These are phyloP conservation scores for Hippocampus zosterae DNA, from an alignment of 2,113 vertebrate genomes.

Conservation along the genomic window DNA sequence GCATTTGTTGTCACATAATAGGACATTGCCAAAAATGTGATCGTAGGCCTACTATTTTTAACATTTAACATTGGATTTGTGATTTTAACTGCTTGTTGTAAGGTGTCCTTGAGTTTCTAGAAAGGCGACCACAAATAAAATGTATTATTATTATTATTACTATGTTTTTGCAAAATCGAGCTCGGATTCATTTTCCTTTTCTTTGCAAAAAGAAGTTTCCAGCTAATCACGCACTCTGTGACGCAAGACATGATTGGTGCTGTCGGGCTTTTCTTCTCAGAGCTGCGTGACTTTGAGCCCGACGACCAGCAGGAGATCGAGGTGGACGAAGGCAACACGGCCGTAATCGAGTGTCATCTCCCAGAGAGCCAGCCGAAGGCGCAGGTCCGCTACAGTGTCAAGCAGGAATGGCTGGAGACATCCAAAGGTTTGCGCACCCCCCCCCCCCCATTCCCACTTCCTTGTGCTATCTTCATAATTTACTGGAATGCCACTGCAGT, in stretches of 20 bases:
- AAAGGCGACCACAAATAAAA: too few relatives aligned
- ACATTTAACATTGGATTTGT: too few relatives aligned
- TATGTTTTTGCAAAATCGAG: too few relatives aligned
- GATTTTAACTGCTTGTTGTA: too few relatives aligned
- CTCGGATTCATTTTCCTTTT: too few relatives aligned
- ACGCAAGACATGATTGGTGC: not conserved
- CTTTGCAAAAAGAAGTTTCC: too few relatives aligned
- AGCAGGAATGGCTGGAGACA: slow-evolving; percentile 93
- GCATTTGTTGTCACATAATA: too few relatives aligned
- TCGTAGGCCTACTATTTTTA: too few relatives aligned
- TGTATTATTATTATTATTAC: too few relatives aligned
- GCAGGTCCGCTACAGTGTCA: slow-evolving; percentile 96
- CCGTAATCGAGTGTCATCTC: slow-evolving; percentile 91
- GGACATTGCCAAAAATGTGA: too few relatives aligned
- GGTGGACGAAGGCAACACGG: slow-evolving; percentile 95
- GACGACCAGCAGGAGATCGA: slow-evolving; percentile 92
- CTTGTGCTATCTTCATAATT: slow-evolving; percentile 44
- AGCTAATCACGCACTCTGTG: not conserved
- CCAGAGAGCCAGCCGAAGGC: slow-evolving; percentile 96
- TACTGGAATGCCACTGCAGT: slow-evolving; percentile 56
- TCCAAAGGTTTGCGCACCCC: slow-evolving; percentile 81
- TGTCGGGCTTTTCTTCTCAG: slow-evolving; percentile 58
- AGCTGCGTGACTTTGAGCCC: slow-evolving; percentile 91
- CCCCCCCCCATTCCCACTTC: slow-evolving; percentile 20
- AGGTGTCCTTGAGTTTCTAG: too few relatives aligned